These are phyloP conservation scores for Tenthredo mesomela DNA, from an alignment of 2,888 invertebrate genomes.

Conservation along the genomic window DNA sequence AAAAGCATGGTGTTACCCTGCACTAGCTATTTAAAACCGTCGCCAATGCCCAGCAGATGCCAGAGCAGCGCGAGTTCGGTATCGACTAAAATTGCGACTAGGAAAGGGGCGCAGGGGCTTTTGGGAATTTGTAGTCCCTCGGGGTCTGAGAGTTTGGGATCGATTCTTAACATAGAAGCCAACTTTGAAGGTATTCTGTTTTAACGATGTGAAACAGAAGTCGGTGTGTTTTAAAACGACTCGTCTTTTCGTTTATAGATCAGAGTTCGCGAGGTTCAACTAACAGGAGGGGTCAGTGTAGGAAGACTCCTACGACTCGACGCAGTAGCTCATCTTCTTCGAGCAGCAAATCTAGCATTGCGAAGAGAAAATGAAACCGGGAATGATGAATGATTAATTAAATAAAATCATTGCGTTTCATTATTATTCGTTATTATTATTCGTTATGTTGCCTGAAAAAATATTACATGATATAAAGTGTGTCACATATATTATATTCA, in stretches of 20 bases:
- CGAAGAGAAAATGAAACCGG: neutral
- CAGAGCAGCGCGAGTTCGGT: conserved; percentile 60
- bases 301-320: neutral
- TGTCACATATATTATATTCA: too few species aligned
- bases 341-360: conserved; percentile 15
- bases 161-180: conserved; percentile 64
- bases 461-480: too few species aligned
- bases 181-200: conserved; percentile 55
- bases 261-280: neutral
- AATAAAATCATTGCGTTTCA: too few species aligned
- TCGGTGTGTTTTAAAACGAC: neutral
- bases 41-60: conserved; percentile 63
- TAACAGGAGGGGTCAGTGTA: neutral
- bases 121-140: conserved; percentile 50
- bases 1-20: conserved; percentile 72
- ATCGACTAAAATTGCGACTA: conserved; percentile 49
- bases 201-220: neutral
- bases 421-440: too few species aligned
- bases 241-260: neutral
- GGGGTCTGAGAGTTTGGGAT: conserved; percentile 66
- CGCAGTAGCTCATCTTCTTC: conserved; percentile 25
- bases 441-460: too few species aligned
- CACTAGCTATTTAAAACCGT: conserved; percentile 63
- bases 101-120: conserved; percentile 50
- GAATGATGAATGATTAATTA: too few species aligned